Conservation (phyloP, 2,797 vertebrate genomes). For the Chelmon rostratus region DNA sequence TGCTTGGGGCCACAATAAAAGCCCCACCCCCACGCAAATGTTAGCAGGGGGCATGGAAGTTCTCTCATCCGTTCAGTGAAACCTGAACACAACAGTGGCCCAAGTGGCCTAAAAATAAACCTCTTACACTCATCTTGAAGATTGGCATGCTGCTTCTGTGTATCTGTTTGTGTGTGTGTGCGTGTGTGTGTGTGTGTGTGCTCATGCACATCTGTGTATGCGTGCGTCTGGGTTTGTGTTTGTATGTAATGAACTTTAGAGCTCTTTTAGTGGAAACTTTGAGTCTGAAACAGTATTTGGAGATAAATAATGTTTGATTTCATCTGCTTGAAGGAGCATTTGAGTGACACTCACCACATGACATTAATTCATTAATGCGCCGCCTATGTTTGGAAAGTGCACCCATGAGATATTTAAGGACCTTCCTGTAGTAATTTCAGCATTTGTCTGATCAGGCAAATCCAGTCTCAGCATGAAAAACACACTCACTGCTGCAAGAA, state of each 20-base stretch:
- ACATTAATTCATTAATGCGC: constrained; percentile 14
- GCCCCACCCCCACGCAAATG: constrained; percentile 66
- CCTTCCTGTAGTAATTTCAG: constrained; percentile 1
- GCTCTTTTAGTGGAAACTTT: constrained; percentile 57
- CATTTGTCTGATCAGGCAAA: constrained; percentile 17
- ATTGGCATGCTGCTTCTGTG: constrained; percentile 64
- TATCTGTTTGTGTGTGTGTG: constrained; percentile 33
- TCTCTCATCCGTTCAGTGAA: constrained; percentile 81
- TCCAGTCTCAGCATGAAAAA: constrained; percentile 4
- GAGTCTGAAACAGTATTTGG: constrained; percentile 49
- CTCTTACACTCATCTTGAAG: constrained; percentile 76
- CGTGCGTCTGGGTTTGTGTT: constrained; percentile 23
- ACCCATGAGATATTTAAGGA: constrained; percentile 21
- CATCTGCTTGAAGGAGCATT: constrained; percentile 44
- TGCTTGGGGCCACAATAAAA: constrained; percentile 70
- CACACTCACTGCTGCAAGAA: neutral
- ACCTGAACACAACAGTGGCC: constrained; percentile 76
- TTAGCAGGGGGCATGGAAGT: constrained; percentile 69
- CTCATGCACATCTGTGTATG: constrained; percentile 30
- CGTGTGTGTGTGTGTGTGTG: constrained; percentile 15
- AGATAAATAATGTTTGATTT: constrained; percentile 63
- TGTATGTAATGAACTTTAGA: constrained; percentile 56
- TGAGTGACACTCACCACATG: constrained; percentile 14
- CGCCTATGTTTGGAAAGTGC: constrained; percentile 8
- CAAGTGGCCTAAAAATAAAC: constrained; percentile 83